Evolutionary conservation across 2,888 invertebrate species (phyloP).

Genomic region (Seira ritae): DNA sequence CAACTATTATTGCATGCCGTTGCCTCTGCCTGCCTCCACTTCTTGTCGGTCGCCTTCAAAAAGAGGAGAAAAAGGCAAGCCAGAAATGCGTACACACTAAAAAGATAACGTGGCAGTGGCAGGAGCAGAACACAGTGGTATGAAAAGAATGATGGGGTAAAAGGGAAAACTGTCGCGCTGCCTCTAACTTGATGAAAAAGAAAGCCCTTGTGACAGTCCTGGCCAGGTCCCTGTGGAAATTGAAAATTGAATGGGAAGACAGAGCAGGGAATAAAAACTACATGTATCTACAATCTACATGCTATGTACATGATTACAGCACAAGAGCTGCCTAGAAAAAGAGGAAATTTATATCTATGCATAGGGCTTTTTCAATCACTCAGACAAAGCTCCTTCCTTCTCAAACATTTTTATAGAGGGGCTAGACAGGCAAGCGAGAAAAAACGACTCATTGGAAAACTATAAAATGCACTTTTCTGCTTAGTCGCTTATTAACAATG

Average conservation of each 20-base stretch:
- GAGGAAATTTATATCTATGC: too few species aligned
- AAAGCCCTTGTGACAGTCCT: conserved; percentile 60
- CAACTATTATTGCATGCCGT: neutral
- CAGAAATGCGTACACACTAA: neutral
- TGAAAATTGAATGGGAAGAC: conserved; percentile 63
- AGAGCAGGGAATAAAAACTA: neutral
- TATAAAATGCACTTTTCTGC: conserved; percentile 43
- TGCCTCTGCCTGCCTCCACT: neutral
- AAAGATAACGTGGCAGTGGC: neutral
- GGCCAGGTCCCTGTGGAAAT: conserved; percentile 62
- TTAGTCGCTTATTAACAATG: conserved; percentile 50
- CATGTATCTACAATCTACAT: too few species aligned
- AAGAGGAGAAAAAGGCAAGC: conserved; percentile 24
- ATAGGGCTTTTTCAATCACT: too few species aligned
- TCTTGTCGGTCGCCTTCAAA: neutral
- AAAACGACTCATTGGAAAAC: neutral
- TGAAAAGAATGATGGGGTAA: conserved; percentile 6
- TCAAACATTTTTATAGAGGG: too few species aligned
- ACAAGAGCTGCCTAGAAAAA: too few species aligned
- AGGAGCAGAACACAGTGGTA: neutral
- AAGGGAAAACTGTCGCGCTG: conserved; percentile 48
- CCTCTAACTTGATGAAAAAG: conserved; percentile 51
- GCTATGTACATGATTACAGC: too few species aligned
- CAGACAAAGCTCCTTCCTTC: too few species aligned
- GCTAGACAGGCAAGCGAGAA: too few species aligned